Evolutionary conservation across 1,140 invertebrate genomes (phyloP), one percentile per base, ranked within the genome.

Genomic region (Aporrectodea caliginosa): DNA sequence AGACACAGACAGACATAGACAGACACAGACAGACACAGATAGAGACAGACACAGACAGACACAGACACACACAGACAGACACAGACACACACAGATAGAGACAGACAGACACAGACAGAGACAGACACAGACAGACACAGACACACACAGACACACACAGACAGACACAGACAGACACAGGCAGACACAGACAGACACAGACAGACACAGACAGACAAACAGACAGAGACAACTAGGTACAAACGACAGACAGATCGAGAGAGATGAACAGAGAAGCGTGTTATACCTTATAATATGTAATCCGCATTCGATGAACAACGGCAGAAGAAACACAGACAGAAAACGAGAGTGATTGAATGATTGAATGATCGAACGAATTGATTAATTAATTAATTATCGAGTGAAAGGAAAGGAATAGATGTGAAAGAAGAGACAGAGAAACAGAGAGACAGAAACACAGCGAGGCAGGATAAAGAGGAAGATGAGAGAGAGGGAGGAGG

Each of bases 81-180:
- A 58, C 43, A 58, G 43, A 58, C 43, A 58, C 6, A 58, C 43
- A 58, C 6, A 58, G 6, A 58, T 6, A 58, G 6, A 58, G 43
- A 58, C 43, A 58, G 43, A 58, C 43, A 58, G 43, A 58, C 43
- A 58, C 6, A 80, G 34, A 78, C 22, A 78, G 2, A 73, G 35
- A 80, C 76, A 80, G 71, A 78, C 69, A 80, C 43, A 80, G 76
- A 79, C 33, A 58, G 16, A 32, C 35, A 78, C 77, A 78, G 77
- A 78, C 58, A 78, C 58, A 78, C 58, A 72, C 31, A 72, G 77
- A 78, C 22, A 78, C 22, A 72, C 22, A 72, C 58, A 72, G 77
- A 78, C 43, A 78, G 77, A 78, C 16, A 71, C 29, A 72, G 33
- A 78, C 22, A 78, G 69, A 72, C 6, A 29, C 2, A 27, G 31